Evolutionary conservation across 2,113 vertebrate species (phyloP).

Genomic region (Thomomys bottae): DNA sequence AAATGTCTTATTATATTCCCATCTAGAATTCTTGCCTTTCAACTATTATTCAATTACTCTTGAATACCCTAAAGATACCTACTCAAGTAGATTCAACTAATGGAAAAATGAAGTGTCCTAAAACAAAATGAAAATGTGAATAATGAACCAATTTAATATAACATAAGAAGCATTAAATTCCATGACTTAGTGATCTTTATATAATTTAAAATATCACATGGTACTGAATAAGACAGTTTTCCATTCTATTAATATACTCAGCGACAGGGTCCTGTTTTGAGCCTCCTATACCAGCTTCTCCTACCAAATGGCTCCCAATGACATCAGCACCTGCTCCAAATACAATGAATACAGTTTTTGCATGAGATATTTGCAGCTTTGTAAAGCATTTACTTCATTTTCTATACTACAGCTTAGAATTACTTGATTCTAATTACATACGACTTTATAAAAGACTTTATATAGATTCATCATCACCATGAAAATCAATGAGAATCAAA

Average conservation of each 20-base stretch:
- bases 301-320: background rate
- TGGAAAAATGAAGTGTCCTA: conserved; percentile 14
- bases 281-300: background rate
- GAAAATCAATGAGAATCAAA: conserved; percentile 46
- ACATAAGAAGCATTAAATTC: conserved; percentile 45
- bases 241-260: background rate
- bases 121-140: conserved; percentile 66
- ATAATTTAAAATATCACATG: conserved; percentile 41
- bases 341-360: background rate
- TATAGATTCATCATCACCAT: background rate
- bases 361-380: conserved; percentile 23
- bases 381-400: conserved; percentile 23
- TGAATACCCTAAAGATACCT: conserved; percentile 52
- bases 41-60: conserved; percentile 53
- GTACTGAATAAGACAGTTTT: background rate
- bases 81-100: conserved; percentile 58
- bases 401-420: conserved; percentile 38
- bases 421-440: background rate
- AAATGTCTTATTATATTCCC: conserved; percentile 43
- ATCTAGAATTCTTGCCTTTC: conserved; percentile 48
- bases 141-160: conserved; percentile 62
- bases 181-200: conserved; percentile 39
- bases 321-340: background rate
- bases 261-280: background rate
- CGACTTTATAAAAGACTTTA: conserved; percentile 15